Base-by-base conservation (phyloP, 2,888 invertebrate species). In the Marasmarcha lunaedactyla region DNA sequence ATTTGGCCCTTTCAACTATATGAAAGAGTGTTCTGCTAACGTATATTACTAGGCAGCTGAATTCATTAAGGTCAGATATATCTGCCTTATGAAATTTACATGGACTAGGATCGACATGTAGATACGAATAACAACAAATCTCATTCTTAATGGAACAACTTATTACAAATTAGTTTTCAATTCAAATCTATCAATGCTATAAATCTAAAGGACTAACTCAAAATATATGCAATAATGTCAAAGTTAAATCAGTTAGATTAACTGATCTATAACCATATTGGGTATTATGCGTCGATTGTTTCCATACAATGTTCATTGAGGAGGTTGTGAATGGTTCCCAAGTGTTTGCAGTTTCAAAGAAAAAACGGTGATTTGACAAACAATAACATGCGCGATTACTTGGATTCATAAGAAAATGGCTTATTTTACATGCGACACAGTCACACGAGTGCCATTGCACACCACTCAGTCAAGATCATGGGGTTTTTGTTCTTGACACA, bases 301-400 rank as follows among this genome's bases (percentile, higher is more conserved):
- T 30, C 3, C 30, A 30, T 30, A 30, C 30, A 30, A 11, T 30
- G 30, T 30, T 30, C 30, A 30, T 7, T 30, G 30, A 30, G 10
- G 6, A 4, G 10, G 10, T n/a, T n/a, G 30, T 30, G 11, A 30
- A 30, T n/a, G 3, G 4, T 30, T 30, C 30, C 30, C 30, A 30
- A 30, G 30, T 30, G n/a, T 30, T 30, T 30, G 30, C 30, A 30
- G 6, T 4, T 30, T n/a, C 30, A 3, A 10, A 30, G 30, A 30
- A 30, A 20, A 30, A 30, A 30, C 30, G 30, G 30, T 30, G n/a
- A 30, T 30, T 30, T 30, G 30, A 30, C 30, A 30, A 30, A 30
- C 30, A 30, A 30, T 30, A 11, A 30, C 30, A 30, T 11, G 30
- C 30, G 10, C 10, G n/a, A 11, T 11, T 30, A 11, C 30, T 30